Evolutionary conservation across 2,888 invertebrate species (phyloP).

Genomic region (Agriopis marginaria): DNA sequence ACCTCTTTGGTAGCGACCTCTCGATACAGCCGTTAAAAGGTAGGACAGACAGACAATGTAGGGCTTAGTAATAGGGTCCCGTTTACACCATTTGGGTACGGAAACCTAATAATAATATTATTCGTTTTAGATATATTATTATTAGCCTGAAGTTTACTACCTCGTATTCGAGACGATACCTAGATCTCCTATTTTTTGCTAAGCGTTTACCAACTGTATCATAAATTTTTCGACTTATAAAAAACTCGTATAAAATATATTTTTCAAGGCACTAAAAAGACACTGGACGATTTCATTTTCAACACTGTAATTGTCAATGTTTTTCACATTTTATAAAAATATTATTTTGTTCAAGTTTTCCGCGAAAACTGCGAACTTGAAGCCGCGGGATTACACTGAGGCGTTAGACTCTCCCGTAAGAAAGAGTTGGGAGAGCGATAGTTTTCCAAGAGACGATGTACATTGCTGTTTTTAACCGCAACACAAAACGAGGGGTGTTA

Average conservation of each 20-base stretch:
- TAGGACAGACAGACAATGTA: no score
- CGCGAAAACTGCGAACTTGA: slow-evolving; percentile 23
- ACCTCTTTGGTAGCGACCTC: no score
- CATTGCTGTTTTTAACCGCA: slow-evolving; percentile 27
- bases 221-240: neutral
- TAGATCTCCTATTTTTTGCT: neutral
- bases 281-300: slow-evolving; percentile 14
- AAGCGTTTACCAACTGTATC: no score
- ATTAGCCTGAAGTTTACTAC: no score
- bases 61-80: no score
- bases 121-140: no score
- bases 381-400: slow-evolving; percentile 28
- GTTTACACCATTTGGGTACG: no score
- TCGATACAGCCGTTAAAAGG: no score
- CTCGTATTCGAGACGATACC: no score
- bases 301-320: neutral
- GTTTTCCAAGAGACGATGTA: slow-evolving; percentile 12
- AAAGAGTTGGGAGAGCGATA: slow-evolving; percentile 34
- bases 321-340: slow-evolving; percentile 11
- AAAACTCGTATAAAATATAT: neutral
- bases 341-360: slow-evolving; percentile 10
- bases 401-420: slow-evolving; percentile 3
- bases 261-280: slow-evolving; percentile 25
- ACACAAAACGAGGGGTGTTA: no score
- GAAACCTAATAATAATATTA: no score